Evolutionary conservation across 37 sponge, comb jelly and placozoan genomes (phyloP), one percentile per base, ranked within the genome.

Genomic region (Chondrosia reniformis): DNA sequence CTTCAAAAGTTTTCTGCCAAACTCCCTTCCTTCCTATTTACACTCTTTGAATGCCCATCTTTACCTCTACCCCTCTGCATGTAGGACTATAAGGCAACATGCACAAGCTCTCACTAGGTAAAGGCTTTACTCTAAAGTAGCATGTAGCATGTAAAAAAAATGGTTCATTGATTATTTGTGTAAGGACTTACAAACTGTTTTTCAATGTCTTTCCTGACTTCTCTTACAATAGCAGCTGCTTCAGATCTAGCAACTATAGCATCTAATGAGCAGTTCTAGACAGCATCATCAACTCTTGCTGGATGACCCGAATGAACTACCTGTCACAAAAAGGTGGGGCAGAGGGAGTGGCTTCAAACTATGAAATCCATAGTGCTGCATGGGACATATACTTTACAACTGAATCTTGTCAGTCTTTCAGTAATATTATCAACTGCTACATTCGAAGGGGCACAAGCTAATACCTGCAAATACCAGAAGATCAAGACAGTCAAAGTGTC

Each of bases 361-460:
- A 13, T 52, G 17, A n/a, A n/a, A n/a, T n/a, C n/a, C n/a, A n/a
- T n/a, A n/a, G n/a, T n/a, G n/a, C n/a, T n/a, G n/a, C n/a, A n/a
- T n/a, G n/a, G n/a, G n/a, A n/a, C 27, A 6, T 28, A 40, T 37
- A 84, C 89, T 85, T 84, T 84, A n/a, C 62, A 57, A 17, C 54
- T 79, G 15, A 46, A 27, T 13, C 28, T 7, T 22, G 89, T 75
- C 45, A 93, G 79, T 46, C 82, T 81, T 65, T 84, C 88, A 5
- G 91, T 87, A 21, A 97, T 33, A 79, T 97, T 97, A 54, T 97
- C 97, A 24, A 97, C 97, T 41, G 97, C 97, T 31, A 97, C 86
- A 76, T 97, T 97, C 33, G 97, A 97, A 15, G 97, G 97, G 19
- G 97, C 97, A 88, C 94, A 93, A 8, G 92, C 97, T 58, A 97